Conservation (phyloP, 2,797 vertebrate species). For the Falco rusticolus region DNA sequence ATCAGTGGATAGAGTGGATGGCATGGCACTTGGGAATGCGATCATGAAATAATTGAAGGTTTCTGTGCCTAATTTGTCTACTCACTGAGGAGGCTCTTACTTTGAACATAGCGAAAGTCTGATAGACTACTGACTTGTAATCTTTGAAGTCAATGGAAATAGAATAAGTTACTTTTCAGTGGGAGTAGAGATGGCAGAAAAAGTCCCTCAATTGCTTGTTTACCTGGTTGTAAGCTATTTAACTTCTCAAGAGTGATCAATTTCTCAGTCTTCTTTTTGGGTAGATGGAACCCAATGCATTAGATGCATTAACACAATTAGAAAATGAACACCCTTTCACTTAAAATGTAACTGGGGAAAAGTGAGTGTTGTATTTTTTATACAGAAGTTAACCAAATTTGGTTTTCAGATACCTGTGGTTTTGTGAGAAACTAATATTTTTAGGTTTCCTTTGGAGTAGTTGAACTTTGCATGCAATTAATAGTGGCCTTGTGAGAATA, state of each 20-base stretch:
- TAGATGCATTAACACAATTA: background rate
- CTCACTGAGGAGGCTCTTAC: background rate
- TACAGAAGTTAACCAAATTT: background rate
- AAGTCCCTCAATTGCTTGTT: background rate
- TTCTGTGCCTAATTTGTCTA: background rate
- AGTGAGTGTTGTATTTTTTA: background rate
- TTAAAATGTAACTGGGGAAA: background rate
- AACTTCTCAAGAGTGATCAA: background rate
- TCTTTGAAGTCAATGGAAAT: background rate
- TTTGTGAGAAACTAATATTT: constrained; percentile 21
- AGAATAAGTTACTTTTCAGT: background rate
- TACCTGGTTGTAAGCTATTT: background rate
- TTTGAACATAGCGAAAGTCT: background rate
- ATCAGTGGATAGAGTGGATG: background rate
- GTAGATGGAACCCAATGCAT: background rate
- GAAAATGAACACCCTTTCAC: background rate
- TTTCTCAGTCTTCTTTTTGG: background rate
- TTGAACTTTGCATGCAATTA: constrained; percentile 52
- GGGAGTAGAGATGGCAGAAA: background rate
- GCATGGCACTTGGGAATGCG: constrained; percentile 18
- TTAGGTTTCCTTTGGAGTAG: constrained; percentile 39
- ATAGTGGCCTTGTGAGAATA: constrained; percentile 48
- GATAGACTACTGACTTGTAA: background rate
- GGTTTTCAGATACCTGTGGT: background rate
- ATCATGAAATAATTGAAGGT: background rate